These are phyloP conservation scores for Crotalus horridus DNA, from an alignment of 2,113 vertebrate genomes.

Conservation along the genomic window DNA sequence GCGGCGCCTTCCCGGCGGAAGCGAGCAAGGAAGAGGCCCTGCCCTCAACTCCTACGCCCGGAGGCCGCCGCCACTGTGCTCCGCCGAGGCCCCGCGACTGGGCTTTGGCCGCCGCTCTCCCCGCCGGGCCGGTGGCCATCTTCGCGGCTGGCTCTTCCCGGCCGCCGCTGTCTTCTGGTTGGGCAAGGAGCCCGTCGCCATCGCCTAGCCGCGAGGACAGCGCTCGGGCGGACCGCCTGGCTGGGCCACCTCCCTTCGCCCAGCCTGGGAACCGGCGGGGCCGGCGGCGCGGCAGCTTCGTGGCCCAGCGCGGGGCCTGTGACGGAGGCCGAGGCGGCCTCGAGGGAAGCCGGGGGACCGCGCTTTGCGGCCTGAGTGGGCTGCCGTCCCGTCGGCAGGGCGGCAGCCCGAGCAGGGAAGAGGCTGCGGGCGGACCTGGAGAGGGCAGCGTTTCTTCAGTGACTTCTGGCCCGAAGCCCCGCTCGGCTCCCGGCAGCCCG, in stretches of 20 bases:
- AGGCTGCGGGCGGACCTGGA: not conserved
- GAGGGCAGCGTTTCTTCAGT: not conserved
- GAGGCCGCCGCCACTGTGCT: not conserved
- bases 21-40: not conserved
- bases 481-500: not conserved
- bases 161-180: not conserved
- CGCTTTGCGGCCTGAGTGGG: not conserved
- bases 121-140: not conserved
- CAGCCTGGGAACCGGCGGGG: not conserved
- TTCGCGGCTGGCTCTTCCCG: not conserved
- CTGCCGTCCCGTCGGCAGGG: not conserved
- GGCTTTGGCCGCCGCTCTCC: not conserved
- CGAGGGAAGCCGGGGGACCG: not conserved
- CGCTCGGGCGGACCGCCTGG: too few species aligned
- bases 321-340: not conserved
- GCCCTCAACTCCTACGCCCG: not conserved
- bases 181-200: not conserved
- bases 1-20: not conserved
- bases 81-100: not conserved
- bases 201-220: not conserved
- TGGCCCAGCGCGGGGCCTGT: not conserved
- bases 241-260: too few species aligned
- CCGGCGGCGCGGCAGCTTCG: not conserved
- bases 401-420: not conserved
- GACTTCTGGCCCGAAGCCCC: not conserved